Evolutionary conservation across 2,888 invertebrate species (phyloP).

Genomic region (Sussaba pulchella): DNA sequence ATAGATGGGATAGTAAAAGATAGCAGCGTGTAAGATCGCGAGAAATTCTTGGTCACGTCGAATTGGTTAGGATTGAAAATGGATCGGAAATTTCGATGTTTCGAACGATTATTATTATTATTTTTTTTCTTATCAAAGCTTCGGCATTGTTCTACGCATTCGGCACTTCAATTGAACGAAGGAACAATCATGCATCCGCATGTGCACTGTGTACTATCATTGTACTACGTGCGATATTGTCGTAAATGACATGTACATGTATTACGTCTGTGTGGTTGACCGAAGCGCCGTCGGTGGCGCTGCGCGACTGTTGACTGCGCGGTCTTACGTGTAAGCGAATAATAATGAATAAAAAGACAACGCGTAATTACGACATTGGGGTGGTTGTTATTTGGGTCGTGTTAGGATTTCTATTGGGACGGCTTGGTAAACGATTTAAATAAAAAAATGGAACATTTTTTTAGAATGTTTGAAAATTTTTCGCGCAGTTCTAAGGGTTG

Average conservation of each 20-base stretch:
- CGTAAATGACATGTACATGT: slow-evolving; percentile 38
- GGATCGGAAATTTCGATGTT: neutral
- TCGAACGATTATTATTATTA: neutral
- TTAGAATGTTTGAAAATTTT: no score
- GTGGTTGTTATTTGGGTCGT: no score
- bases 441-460: no score
- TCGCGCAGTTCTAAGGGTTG: no score
- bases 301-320: no score
- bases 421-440: no score
- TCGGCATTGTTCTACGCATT: slow-evolving; percentile 20
- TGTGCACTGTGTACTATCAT: slow-evolving; percentile 36
- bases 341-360: neutral
- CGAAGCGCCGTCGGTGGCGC: slow-evolving; percentile 8
- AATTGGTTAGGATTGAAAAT: neutral
- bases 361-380: slow-evolving; percentile 23
- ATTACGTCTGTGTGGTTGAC: slow-evolving; percentile 7
- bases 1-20: neutral
- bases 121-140: neutral
- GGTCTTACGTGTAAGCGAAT: neutral
- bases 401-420: no score
- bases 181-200: slow-evolving; percentile 20
- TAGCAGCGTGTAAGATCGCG: neutral
- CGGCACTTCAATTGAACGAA: neutral
- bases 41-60: neutral
- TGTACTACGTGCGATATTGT: slow-evolving; percentile 16